Base-by-base conservation (phyloP, 2,888 invertebrate species). In the Drosophila ustulata region DNA sequence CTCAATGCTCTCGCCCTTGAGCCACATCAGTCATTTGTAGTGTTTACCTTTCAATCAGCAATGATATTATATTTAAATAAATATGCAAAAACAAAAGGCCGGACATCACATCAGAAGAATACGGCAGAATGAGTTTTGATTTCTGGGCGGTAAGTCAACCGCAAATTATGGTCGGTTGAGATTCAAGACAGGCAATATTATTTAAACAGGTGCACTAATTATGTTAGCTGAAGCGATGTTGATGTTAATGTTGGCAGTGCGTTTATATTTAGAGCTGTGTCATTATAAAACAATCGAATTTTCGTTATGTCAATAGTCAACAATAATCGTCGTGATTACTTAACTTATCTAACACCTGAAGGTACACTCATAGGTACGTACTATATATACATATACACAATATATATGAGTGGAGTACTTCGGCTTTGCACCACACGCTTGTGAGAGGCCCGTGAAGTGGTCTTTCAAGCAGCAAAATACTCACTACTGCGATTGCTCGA, bases 241-340 rank as follows among this genome's bases (percentile, higher is more conserved):
- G 6, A 7, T 4, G 4, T 57, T 41, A 4, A 11, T 25, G 6
- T 28, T 34, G 34, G 3, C 43, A 9, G 50, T 55, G 57, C 59
- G 43, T 52, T 30, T 50, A 53, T 64, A 52, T 65, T 55, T 70
- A 52, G 45, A 49, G 57, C 51, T 79, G 57, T 71, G 88, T 83
- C 89, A 89, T 87, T 87, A 87, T 89, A 87, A 85, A 89, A 75
- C 88, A 89, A 87, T 89, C 81, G 72, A 85, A 80, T 84, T 79
- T 80, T 53, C 73, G 82, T 80, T 84, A 79, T 87, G 80, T 84
- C 86, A 76, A 72, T 61, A 79, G 79, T 68, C 67, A 80, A 87
- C 75, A 82, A 69, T 86, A 86, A 86, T 86, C 82, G 87, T 50
- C 51, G 78, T 74, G 84, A 86, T 86, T 86, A 86, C 80, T 85